Evolutionary conservation across 2,888 invertebrate genomes (phyloP).

Genomic region (Phragmatobia fuliginosa): DNA sequence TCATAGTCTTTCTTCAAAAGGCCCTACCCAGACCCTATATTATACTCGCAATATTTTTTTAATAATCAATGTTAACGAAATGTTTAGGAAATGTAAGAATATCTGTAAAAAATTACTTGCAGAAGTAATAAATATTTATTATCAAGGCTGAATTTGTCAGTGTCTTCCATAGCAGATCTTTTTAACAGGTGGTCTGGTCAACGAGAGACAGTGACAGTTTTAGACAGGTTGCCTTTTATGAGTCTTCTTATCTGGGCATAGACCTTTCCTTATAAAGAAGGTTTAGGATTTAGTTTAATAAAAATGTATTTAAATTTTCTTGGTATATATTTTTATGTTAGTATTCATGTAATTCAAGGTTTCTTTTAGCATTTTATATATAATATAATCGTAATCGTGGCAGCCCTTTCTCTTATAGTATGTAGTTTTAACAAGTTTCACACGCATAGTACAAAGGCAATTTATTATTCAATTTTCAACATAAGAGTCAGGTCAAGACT

Average conservation of each 20-base stretch:
- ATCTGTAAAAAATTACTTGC: too few species aligned
- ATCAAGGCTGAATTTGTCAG: too few species aligned
- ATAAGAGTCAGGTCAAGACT: constrained; percentile 39
- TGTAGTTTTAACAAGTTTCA: constrained; percentile 32
- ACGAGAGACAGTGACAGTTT: not conserved
- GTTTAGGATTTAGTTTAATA: not conserved
- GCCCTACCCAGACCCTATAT: too few species aligned
- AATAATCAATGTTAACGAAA: too few species aligned
- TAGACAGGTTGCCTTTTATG: not conserved
- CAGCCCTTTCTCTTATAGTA: not conserved
- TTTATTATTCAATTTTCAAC: constrained; percentile 38
- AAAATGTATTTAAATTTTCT: not conserved
- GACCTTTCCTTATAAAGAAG: too few species aligned
- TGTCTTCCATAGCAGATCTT: not conserved
- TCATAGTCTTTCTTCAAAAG: too few species aligned
- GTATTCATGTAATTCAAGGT: not conserved
- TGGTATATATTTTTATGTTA: not conserved
- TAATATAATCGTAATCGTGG: not conserved
- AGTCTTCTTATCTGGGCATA: too few species aligned
- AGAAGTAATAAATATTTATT: too few species aligned
- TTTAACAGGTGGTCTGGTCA: not conserved
- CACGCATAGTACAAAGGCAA: constrained; percentile 34
- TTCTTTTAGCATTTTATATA: not conserved
- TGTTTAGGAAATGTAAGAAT: too few species aligned
- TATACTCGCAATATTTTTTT: too few species aligned